Conservation (phyloP, 2,797 vertebrate species). For the Rhabdophis nuchalis region DNA sequence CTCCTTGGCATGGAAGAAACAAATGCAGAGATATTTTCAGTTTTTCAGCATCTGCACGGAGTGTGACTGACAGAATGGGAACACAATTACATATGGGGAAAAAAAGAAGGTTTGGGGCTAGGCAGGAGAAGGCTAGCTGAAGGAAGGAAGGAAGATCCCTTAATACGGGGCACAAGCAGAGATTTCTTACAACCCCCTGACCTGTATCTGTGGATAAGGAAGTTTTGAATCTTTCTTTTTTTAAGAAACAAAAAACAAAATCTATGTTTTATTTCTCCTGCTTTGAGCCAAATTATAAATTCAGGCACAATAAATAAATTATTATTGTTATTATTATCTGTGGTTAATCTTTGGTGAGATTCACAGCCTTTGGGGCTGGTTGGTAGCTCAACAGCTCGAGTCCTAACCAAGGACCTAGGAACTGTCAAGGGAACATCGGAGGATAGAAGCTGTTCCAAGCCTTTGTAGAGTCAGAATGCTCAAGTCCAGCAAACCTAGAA, state of each 20-base stretch:
- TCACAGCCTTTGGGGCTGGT: too few relatives aligned
- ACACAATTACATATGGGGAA: neutral
- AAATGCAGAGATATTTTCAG: neutral
- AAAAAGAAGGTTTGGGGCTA: slow-evolving; percentile 8
- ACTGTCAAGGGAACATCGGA: too few relatives aligned
- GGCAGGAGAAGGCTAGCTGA: neutral
- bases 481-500: too few relatives aligned
- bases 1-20: neutral
- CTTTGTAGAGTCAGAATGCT: too few relatives aligned
- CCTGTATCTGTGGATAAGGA: neutral
- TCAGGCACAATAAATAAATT: slow-evolving; percentile 43
- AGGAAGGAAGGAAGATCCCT: neutral
- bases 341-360: too few relatives aligned
- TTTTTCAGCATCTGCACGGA: neutral
- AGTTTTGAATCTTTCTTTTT: neutral
- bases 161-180: neutral
- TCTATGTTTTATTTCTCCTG: neutral
- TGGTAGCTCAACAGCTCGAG: too few relatives aligned
- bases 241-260: neutral
- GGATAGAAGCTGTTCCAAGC: too few relatives aligned
- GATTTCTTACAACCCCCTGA: neutral
- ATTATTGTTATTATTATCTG: too few relatives aligned
- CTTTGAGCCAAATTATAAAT: slow-evolving; percentile 30
- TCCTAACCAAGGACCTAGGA: too few relatives aligned
- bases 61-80: slow-evolving; percentile 29